Base-by-base conservation (phyloP, 2,888 invertebrate species). In the Conus canariensis region DNA sequence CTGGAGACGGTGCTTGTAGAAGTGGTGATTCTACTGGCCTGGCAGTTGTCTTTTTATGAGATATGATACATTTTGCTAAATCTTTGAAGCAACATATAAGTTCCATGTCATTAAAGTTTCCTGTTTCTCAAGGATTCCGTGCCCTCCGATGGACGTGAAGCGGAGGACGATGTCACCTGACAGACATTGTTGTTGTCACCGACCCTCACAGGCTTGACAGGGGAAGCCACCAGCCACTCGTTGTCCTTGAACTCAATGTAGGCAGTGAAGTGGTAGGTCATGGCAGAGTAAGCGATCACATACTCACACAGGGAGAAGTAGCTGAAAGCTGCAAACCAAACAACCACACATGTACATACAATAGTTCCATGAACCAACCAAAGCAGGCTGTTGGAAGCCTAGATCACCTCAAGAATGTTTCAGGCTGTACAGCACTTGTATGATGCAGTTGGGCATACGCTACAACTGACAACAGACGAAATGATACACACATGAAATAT, bases 281-380 rank as follows among this genome's bases (percentile, higher is more conserved):
- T 99, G 96, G 99, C 99, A 93, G 98, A 98, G 90, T 98, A 97
- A 90, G 99, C 98, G 95, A 99, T 98, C 95, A 98, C 97, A 96
- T 99, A 99, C 96, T 99, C 99, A 96, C 98, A 98, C 90, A 98
- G 97, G 3, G 99, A 98, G 97, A 99, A 99, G 98, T 98, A 98
- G 96, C 98, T 99, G 97, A 99, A 99, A 86, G 99, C 99, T 99
- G 97, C 85, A 94, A 94, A 85, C 30, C 14, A 30, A 45, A 45
- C 74, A n/a, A 6, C n/a, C n/a, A 22, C 25, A 77, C 19, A n/a
- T 77, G n/a, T 22, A 77, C 10, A n/a, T 10, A n/a, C n/a, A n/a
- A 77, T 10, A 77, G n/a, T 22, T 25, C 7, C 10, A n/a, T 25
- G 25, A 25, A 77, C 74, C 22, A n/a, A 77, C 74, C 45, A 45